These are phyloP conservation scores for Epinephelus coioides DNA, from an alignment of 2,797 vertebrate genomes.

Conservation along the genomic window DNA sequence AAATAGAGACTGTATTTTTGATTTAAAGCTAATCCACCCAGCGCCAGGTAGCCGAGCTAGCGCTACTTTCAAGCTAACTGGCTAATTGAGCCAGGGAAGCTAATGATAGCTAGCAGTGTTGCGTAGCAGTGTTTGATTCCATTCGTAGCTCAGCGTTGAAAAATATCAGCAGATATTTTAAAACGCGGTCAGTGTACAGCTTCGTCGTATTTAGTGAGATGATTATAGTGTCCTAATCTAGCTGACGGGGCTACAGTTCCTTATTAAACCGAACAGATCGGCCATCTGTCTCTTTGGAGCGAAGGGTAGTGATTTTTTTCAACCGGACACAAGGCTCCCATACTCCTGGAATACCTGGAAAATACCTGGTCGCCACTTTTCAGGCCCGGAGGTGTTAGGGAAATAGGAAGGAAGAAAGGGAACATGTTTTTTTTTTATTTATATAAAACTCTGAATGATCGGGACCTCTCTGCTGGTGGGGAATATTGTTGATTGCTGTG, in stretches of 20 bases:
- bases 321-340: conserved; percentile 15
- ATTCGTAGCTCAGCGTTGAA: background rate
- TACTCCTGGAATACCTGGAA: conserved; percentile 28
- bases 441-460: background rate
- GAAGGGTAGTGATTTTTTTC: conserved; percentile 30
- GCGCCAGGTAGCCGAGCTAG: conserved; percentile 25
- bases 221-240: rapidly evolving
- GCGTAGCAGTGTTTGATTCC: conserved; percentile 64
- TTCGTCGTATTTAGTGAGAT: rapidly evolving
- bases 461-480: background rate
- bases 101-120: conserved; percentile 62
- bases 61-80: conserved; percentile 55
- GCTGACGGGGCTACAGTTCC: background rate
- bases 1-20: background rate
- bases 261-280: background rate
- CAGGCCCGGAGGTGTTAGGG: background rate
- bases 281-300: background rate
- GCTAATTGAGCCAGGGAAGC: conserved; percentile 54
- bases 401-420: background rate
- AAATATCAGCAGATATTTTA: background rate
- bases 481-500: background rate
- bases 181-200: background rate
- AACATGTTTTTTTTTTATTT: too few species aligned
- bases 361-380: background rate
- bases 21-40: conserved; percentile 18